Conservation (phyloP, 2,113 vertebrate genomes). For the Sminthopsis crassicaudata region DNA sequence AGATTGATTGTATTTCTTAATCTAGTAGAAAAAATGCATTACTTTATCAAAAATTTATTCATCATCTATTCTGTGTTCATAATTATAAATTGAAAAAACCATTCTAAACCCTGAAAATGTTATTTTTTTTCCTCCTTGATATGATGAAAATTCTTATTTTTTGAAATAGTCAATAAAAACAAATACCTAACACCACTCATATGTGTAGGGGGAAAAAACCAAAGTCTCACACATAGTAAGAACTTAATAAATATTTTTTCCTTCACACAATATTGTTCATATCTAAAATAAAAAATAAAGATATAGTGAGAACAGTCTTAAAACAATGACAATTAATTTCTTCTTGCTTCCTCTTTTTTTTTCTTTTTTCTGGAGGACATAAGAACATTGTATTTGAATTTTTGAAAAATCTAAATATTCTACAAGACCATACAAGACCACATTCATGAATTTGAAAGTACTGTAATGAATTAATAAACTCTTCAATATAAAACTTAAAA, state of each 20-base stretch:
- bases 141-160: not conserved
- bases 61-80: not conserved
- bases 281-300: conserved; percentile 3
- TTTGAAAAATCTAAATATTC: not conserved
- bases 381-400: not conserved
- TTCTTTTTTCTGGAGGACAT: not conserved
- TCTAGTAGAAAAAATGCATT: conserved; percentile 47
- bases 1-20: conserved; percentile 58
- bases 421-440: not conserved
- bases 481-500: not conserved
- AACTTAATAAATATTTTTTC: not conserved
- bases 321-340: not conserved
- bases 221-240: not conserved
- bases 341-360: not conserved
- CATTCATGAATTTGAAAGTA: not conserved
- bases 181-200: not conserved
- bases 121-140: not conserved
- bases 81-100: conserved; percentile 33
- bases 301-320: not conserved
- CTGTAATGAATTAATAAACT: not conserved
- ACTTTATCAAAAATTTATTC: conserved; percentile 25
- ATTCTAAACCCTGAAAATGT: not conserved
- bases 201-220: not conserved
- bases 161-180: not conserved
- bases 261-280: not conserved